A percentile compares a stretch with the other conserved stretches of the same genome.
phyloP scores from a whole-genome alignment of 2,113 vertebrate species.

The Centropus bengalensis region DNA sequence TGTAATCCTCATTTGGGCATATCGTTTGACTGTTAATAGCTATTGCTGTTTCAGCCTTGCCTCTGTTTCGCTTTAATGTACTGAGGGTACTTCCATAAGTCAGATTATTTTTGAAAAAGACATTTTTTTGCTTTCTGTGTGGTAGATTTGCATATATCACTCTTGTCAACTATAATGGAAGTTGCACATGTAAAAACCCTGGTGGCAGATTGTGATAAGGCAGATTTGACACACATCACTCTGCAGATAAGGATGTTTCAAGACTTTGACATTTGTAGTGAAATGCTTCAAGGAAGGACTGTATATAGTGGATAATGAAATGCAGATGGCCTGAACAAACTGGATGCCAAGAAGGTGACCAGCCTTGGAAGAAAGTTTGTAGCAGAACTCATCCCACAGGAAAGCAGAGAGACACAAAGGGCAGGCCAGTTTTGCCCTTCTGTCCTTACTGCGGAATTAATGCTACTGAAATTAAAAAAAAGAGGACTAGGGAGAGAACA shows the following conservation, averaged over 20 bases:
- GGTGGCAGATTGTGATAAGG: conserved; percentile 54
- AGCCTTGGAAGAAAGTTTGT: not conserved
- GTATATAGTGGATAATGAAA: conserved; percentile 16
- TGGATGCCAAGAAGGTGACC: not conserved
- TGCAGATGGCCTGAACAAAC: conserved; percentile 16
- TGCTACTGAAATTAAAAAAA: not conserved
- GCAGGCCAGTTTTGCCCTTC: not conserved
- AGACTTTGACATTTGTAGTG: conserved; percentile 25
- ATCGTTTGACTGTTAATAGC: not conserved
- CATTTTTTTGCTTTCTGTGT: not conserved
- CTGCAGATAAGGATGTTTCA: conserved; percentile 17
- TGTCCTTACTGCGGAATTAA: not conserved
- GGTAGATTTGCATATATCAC: conserved; percentile 31
- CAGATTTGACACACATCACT: conserved; percentile 52
- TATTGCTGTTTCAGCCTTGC: not conserved
- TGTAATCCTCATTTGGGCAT: not conserved
- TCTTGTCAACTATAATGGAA: conserved; percentile 2
- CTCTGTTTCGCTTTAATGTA: not conserved
- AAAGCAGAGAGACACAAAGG: not conserved
- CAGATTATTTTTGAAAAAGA: not conserved
- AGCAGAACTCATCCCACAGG: not conserved
- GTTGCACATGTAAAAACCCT: conserved; percentile 23
- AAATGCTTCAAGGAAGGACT: conserved; percentile 7
- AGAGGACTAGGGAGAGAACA: not conserved
- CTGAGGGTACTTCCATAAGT: not conserved